Evolutionary conservation across 2,797 vertebrate genomes (phyloP), one percentile per base, ranked within the genome.

Genomic region (Pyrocephalus nanus): DNA sequence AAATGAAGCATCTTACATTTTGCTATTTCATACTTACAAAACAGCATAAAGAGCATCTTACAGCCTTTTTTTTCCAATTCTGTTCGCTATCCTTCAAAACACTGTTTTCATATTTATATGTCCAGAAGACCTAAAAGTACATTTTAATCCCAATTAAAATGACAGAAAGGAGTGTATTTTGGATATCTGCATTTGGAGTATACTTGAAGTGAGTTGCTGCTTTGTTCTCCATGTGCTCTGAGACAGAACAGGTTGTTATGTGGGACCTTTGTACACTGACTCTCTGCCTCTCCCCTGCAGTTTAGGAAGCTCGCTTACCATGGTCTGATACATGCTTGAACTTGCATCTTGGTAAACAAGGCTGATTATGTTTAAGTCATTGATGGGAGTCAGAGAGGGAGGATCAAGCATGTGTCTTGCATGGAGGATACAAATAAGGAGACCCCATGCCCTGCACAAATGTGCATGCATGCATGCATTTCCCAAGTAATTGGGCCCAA

Each of bases 391-490:
- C 50, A 32, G 53, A 66, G 66, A 67, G 27, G 30, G 27, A 74
- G 20, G 12, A 32, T 38, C 15, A 6, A 57, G 75, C 29, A 21
- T 30, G 36, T 26, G 47, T n/a, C 73, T 88, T 50, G 27, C 29
- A 9, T 40, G 51, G 80, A 71, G 69, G 43, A 21, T 8, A 16
- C 45, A 19, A 4, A 23, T 8, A 9, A 67, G 66, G 82, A 58
- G 29, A 36, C 12, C 7, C 3, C 15, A 9, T 85, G 50, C 54
- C 23, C 38, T 60, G 36, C 15, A 2, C 8, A 8, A 14, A 29
- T 5, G 26, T 34, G 45, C 0, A 0, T 11, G 2, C 7, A 0
- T 3, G 10, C 6, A 5, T 12, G 3, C 18, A 0, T 25, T 14
- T 76, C 48, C 19, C 0, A 0, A 43, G 36, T 48, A 27, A 17